Percentiles rank a stretch among this genome's conserved stretches.
phyloP scores from a whole-genome alignment of 2,113 vertebrate genomes.

The Alouatta palliata region DNA sequence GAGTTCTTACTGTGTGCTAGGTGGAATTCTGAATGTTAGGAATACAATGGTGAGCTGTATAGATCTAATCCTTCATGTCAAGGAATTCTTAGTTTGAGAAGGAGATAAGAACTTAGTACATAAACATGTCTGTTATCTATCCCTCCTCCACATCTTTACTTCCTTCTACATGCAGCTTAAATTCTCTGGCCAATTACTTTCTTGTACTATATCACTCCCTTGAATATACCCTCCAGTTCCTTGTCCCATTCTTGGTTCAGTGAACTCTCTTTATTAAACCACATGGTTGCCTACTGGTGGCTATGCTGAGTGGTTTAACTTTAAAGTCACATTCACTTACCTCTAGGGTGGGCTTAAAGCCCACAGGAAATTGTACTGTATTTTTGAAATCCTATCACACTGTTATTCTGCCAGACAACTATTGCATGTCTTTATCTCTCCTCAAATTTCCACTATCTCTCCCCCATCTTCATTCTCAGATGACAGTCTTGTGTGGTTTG shows the following conservation, averaged over 20 bases:
- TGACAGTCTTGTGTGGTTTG: not conserved
- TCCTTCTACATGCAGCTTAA: not conserved
- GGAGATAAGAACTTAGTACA: not conserved
- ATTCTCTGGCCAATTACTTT: not conserved
- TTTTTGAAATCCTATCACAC: not conserved
- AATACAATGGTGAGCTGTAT: not conserved
- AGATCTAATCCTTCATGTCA: not conserved
- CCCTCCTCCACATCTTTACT: not conserved
- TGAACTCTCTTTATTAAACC: not conserved
- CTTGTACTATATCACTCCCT: not conserved
- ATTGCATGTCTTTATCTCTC: not conserved
- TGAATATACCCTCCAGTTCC: not conserved
- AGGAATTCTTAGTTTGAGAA: not conserved
- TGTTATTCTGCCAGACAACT: not conserved
- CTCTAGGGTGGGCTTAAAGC: not conserved
- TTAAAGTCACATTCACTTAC: not conserved
- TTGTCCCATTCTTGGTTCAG: not conserved
- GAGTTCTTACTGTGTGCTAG: not conserved
- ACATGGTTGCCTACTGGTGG: not conserved
- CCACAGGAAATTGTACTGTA: not conserved
- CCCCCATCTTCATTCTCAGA: not conserved
- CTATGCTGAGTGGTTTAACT: not conserved
- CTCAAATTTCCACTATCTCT: not conserved
- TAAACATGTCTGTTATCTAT: not conserved
- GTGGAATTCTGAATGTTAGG: not conserved